Conservation (phyloP, 1,140 invertebrate species). For the Aphis gossypii region DNA sequence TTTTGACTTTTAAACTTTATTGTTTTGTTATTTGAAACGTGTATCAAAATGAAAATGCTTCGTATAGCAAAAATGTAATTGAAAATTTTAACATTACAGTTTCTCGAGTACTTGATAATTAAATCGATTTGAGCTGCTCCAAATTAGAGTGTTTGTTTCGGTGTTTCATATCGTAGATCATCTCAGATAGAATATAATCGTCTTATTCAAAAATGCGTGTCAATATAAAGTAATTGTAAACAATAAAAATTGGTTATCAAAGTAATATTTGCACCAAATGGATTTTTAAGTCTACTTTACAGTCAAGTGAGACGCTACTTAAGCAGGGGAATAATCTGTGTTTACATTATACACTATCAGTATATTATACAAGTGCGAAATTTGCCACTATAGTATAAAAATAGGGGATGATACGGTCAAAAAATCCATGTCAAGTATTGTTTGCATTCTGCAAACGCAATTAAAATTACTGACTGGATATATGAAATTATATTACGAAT, state of each 20-base stretch:
- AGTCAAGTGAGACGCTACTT: not conserved
- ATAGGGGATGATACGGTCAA: not conserved
- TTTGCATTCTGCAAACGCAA: constrained; percentile 20
- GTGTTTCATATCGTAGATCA: not conserved
- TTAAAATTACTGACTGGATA: constrained; percentile 1
- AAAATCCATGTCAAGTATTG: constrained; percentile 31
- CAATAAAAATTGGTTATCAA: constrained; percentile 13
- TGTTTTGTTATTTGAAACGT: not conserved
- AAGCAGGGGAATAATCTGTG: not conserved
- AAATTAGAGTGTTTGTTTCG: not conserved
- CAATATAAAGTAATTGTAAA: not conserved
- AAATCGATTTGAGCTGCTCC: not conserved
- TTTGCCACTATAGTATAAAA: constrained; percentile 23
- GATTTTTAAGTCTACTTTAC: constrained; percentile 35
- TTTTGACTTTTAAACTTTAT: not conserved
- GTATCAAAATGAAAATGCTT: not conserved
- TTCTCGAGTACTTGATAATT: not conserved
- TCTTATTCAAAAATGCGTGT: not conserved
- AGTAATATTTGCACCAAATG: not conserved
- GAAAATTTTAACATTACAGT: not conserved
- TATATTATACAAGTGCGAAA: constrained; percentile 26
- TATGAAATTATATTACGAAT: constrained; percentile 20
- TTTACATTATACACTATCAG: not conserved
- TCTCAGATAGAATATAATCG: not conserved
- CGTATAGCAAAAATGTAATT: not conserved